phyloP scores from a whole-genome alignment of 2,797 vertebrate species.

The Acomys russatus region DNA sequence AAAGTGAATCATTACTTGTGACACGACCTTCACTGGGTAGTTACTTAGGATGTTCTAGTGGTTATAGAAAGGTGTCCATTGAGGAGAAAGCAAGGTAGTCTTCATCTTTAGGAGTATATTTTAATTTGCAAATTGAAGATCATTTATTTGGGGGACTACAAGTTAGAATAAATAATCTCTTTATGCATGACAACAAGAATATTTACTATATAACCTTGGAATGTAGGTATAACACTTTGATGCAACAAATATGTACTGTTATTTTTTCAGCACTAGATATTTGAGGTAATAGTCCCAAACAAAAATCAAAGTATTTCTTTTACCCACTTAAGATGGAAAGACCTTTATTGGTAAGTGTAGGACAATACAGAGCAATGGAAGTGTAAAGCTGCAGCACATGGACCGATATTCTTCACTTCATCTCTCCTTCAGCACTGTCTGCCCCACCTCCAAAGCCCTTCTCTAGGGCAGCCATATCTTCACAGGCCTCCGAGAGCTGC shows the following conservation, averaged over 20 bases:
- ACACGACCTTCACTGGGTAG: background rate
- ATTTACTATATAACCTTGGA: background rate
- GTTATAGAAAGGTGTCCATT: background rate
- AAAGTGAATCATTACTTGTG: background rate
- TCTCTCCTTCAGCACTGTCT: too few species aligned
- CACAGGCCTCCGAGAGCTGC: too few species aligned
- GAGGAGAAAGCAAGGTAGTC: background rate
- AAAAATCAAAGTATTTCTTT: background rate
- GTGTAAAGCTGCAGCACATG: too few species aligned
- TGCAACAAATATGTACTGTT: background rate
- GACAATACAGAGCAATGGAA: too few species aligned
- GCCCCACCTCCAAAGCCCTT: too few species aligned
- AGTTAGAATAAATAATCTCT: background rate
- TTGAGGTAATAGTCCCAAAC: background rate
- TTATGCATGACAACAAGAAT: background rate
- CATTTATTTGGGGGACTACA: background rate
- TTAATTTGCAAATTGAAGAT: background rate
- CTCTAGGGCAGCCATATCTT: too few species aligned
- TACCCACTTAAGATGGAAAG: too few species aligned
- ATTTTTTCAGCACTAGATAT: background rate
- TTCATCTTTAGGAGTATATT: background rate
- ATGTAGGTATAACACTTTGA: background rate
- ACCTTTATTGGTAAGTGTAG: too few species aligned
- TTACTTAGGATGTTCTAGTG: background rate
- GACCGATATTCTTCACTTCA: too few species aligned